phyloP scores from a whole-genome alignment of 1,140 invertebrate species.

The Metaphire vulgaris region DNA sequence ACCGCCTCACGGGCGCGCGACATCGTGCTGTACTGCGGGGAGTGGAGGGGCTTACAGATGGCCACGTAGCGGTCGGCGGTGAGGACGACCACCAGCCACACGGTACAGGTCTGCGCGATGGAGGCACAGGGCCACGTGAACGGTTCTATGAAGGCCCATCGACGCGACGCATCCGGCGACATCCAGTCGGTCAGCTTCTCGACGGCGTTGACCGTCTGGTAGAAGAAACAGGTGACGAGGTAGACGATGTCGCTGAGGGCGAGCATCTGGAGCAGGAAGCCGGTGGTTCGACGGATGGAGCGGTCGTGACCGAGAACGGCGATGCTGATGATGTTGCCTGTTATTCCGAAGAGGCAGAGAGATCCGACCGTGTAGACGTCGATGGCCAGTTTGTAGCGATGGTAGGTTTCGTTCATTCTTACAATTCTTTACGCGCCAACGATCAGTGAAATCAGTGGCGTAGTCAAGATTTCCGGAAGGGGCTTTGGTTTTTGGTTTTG shows the following conservation, averaged over 20 bases:
- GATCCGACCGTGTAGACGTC: slow-evolving; percentile 22
- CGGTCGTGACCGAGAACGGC: slow-evolving; percentile 21
- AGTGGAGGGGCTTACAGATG: slow-evolving; percentile 27
- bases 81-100: slow-evolving; percentile 26
- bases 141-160: not conserved
- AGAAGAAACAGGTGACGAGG: slow-evolving; percentile 26
- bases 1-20: slow-evolving; percentile 15
- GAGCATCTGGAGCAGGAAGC: slow-evolving; percentile 27
- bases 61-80: slow-evolving; percentile 28
- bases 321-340: slow-evolving; percentile 24
- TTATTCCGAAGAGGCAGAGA: slow-evolving; percentile 16
- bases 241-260: slow-evolving; percentile 20
- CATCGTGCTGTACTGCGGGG: slow-evolving; percentile 26
- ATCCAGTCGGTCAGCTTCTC: not conserved
- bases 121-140: slow-evolving; percentile 1
- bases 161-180: not conserved
- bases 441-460: too few relatives aligned
- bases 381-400: not conserved
- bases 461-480: too few relatives aligned
- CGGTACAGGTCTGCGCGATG: slow-evolving; percentile 16
- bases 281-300: slow-evolving; percentile 19
- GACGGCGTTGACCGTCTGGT: slow-evolving; percentile 7
- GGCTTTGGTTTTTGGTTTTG: too few relatives aligned
- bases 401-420: too few relatives aligned
- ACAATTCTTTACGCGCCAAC: too few relatives aligned